Evolutionary conservation across 2,888 invertebrate genomes (phyloP), one percentile per base, ranked within the genome.

Genomic region (Stenodera caucasica): DNA sequence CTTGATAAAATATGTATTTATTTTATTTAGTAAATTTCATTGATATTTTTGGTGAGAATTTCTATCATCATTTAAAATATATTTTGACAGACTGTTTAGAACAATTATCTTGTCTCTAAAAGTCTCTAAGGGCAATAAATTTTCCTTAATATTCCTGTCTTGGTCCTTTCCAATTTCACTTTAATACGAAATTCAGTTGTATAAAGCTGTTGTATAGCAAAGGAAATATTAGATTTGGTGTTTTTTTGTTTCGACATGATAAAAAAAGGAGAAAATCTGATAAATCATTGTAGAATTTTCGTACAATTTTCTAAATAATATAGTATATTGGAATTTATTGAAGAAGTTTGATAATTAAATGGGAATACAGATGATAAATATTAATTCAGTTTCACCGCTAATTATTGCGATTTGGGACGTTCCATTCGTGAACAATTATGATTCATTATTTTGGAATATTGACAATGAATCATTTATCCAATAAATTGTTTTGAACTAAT

Each of bases 61-160:
- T 63, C 51, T 56, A 54, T 30, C 15, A 45, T 26, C 26, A 58
- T n/a, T 52, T 61, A 55, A 58, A 58, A 61, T 58, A 61, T 61
- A 57, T 61, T 57, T 61, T 64, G 51, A 61, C 59, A 64, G 55
- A 59, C 53, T 57, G 55, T 64, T 64, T 57, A 55, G 56, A 61
- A 59, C 61, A 61, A 62, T 65, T 65, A 65, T 61, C 57, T 51
- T 58, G 60, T 60, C 57, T 15, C 30, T 62, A 53, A 50, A 59
- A 57, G 45, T 55, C 62, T 59, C 58, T 8, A 11, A 53, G 37
- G 53, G 61, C 57, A 32, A 61, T 58, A 65, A 62, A 64, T 64
- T 62, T 60, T 29, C 57, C 30, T 57, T 64, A 60, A 60, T 61
- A 61, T 61, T 56, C 18, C 56, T 49, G 50, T 49, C 55, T 58